Base-by-base conservation (phyloP, 2,888 invertebrate species). In the Sicus ferrugineus region DNA sequence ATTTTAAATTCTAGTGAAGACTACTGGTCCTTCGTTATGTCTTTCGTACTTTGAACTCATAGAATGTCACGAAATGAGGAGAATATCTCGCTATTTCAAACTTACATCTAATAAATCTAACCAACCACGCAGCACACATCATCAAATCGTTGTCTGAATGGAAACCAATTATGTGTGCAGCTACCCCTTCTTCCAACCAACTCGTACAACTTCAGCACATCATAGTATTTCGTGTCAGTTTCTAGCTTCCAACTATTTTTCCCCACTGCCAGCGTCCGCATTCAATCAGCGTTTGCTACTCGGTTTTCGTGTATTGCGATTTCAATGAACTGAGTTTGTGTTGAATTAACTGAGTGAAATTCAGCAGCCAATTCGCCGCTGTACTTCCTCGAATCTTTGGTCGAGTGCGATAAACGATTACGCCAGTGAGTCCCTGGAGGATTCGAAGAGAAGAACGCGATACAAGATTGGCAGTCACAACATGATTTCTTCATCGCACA, bases 341-440 rank as follows among this genome's bases (percentile, higher is more conserved):
- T 54, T 54, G 54, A 65, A 65, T 64, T 64, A 64, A 64, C 64
- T 64, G 64, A 48, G 64, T 52, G 64, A 52, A 64, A 64, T 52
- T 64, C 23, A 64, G 23, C 14, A 14, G 19, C 16, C 16, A 5
- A 11, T 42, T 11, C 34, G 11, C n/a, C n/a, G n/a, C 34, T 1
- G 34, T 34, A 34, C 34, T 42, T 2, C 42, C 1, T 9, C 42
- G 42, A 11, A 5, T 42, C 42, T n/a, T 7, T 9, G 7, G 11
- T 38, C 2, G 1, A 42, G 42, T n/a, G 69, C 75, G 76, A 79
- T 79, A 79, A 79, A 77, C 80, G 80, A 79, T 79, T 79, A 79
- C 71, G 79, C 79, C 79, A 76, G 79, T 79, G 80, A 76, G 72
- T 75, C 79, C 72, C 80, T 69, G 16, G 79, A 76, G 79, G 72